A percentile compares a stretch with the other conserved stretches of the same genome.
phyloP scores from a whole-genome alignment of 2,888 invertebrate genomes.

The Chydorus sphaericus region DNA sequence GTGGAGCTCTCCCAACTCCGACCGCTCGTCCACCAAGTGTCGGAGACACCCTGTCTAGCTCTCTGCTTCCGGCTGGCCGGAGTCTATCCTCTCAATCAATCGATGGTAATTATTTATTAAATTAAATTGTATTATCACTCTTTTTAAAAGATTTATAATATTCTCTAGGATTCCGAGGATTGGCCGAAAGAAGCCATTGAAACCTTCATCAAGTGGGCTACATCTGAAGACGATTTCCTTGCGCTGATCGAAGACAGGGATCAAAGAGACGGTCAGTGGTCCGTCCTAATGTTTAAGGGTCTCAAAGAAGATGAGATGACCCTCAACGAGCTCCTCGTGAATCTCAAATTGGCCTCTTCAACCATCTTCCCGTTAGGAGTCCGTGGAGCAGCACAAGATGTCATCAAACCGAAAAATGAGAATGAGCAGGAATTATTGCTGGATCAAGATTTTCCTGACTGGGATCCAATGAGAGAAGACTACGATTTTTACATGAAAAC shows the following conservation, averaged over 20 bases:
- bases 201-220: neutral
- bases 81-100: neutral
- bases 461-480: slow-evolving; percentile 12
- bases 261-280: neutral
- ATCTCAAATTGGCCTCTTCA: neutral
- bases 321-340: neutral
- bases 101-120: neutral
- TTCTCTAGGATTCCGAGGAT: neutral
- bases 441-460: too few relatives aligned
- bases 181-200: slow-evolving; percentile 3
- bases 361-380: neutral
- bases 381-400: neutral
- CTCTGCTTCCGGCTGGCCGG: neutral
- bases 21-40: neutral
- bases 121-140: too few relatives aligned
- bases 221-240: neutral
- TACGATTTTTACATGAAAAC: slow-evolving; percentile 2
- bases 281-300: neutral
- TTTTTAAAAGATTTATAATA: too few relatives aligned
- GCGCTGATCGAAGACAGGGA: neutral
- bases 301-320: neutral
- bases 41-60: neutral
- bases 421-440: too few relatives aligned
- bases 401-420: neutral
- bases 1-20: neutral